Percentiles rank a stretch among this genome's conserved stretches.
Evolutionary conservation across 2,797 vertebrate genomes (phyloP).

Genomic region (Tapera naevia): DNA sequence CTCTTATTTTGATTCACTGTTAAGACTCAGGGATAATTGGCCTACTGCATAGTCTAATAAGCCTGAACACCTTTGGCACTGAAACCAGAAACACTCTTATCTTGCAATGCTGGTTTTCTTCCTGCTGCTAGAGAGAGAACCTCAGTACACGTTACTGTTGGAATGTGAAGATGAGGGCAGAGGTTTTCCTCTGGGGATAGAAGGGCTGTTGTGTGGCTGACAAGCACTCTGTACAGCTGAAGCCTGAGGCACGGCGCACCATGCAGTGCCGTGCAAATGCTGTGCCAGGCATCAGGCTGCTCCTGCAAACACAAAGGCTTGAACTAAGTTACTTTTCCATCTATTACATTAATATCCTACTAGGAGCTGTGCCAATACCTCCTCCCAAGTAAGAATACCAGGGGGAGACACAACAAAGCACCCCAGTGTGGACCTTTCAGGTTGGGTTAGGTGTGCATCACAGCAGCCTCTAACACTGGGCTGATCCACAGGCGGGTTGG

Average conservation of each 20-base stretch:
- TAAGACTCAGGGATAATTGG: conserved; percentile 41
- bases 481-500: not conserved
- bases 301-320: not conserved
- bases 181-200: not conserved
- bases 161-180: not conserved
- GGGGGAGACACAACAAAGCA: not conserved
- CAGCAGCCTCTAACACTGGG: not conserved
- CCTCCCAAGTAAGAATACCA: not conserved
- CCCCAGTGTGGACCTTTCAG: not conserved
- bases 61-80: not conserved
- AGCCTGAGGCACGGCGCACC: not conserved
- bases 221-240: not conserved
- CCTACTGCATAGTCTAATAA: not conserved
- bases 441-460: not conserved
- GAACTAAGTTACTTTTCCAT: not conserved
- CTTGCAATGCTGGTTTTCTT: not conserved
- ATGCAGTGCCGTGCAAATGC: not conserved
- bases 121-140: not conserved
- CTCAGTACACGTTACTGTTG: accelerated
- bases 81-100: not conserved
- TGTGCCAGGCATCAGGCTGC: not conserved
- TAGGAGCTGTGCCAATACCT: not conserved
- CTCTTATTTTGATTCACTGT: not conserved
- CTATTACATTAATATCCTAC: not conserved
- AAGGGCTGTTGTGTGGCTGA: not conserved